Conservation (phyloP, 2,797 vertebrate genomes). For the Siniperca undulata region DNA sequence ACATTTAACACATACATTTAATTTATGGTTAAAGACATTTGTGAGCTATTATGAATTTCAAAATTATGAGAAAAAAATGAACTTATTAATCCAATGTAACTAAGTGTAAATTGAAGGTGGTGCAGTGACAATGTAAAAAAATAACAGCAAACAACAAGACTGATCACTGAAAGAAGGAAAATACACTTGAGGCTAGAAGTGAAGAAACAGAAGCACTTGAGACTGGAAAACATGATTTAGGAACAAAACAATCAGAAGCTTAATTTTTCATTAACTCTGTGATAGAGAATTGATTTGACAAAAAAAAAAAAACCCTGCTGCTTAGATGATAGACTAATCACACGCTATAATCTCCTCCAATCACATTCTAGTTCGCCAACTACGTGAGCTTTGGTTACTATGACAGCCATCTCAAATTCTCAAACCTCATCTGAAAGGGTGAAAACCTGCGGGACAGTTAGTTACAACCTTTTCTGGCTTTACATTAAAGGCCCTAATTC, state of each 20-base stretch:
- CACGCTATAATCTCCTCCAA: conserved; percentile 54
- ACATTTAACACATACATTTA: no score
- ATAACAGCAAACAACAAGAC: neutral
- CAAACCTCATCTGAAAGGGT: conserved; percentile 31
- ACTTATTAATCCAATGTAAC: neutral
- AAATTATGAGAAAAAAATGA: neutral
- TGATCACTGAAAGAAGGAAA: conserved; percentile 1
- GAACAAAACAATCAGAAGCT: conserved; percentile 58
- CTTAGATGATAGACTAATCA: conserved; percentile 57
- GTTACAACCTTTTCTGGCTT: conserved; percentile 44
- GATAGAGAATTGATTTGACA: conserved; percentile 66
- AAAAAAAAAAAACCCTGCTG: conserved; percentile 37
- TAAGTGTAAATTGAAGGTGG: neutral
- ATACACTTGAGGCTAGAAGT: conserved; percentile 10
- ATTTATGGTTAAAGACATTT: neutral
- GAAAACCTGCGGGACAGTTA: conserved; percentile 46
- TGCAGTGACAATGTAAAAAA: conserved; percentile 8
- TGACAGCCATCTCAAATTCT: conserved; percentile 52
- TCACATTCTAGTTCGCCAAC: conserved; percentile 31
- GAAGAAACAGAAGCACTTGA: conserved; percentile 43
- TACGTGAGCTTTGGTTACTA: conserved; percentile 54
- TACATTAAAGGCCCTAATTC: conserved; percentile 66
- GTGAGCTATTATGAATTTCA: neutral
- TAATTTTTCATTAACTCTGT: conserved; percentile 59
- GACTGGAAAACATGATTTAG: conserved; percentile 53